Evolutionary conservation across 2,888 invertebrate genomes (phyloP).

Genomic region (Dryobota labecula): DNA sequence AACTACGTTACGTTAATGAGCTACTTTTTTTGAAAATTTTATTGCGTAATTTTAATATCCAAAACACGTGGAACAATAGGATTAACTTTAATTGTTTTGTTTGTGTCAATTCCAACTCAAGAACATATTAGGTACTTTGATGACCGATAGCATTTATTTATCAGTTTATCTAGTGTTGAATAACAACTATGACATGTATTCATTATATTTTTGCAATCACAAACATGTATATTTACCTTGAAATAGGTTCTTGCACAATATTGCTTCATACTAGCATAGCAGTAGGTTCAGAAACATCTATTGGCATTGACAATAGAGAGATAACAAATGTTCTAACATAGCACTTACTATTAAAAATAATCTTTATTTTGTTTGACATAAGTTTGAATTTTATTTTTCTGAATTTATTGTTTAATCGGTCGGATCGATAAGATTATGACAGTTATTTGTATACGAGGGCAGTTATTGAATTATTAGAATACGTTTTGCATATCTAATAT

Average conservation of each 20-base stretch:
- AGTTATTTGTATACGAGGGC: not conserved
- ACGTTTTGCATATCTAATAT: too few relatives aligned
- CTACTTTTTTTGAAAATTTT: not conserved
- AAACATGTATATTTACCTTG: constrained; percentile 18
- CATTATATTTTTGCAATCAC: constrained; percentile 24
- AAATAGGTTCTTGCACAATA: constrained; percentile 23
- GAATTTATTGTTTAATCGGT: constrained; percentile 1
- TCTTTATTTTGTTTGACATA: not conserved
- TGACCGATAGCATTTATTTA: constrained; percentile 31
- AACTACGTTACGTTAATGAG: not conserved
- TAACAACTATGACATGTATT: constrained; percentile 1
- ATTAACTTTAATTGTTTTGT: constrained; percentile 37
- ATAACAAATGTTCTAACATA: constrained; percentile 4
- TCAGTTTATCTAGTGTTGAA: constrained; percentile 32
- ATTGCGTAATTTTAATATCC: not conserved
- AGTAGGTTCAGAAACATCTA: constrained; percentile 6
- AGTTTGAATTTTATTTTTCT: constrained; percentile 14
- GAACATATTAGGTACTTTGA: not conserved
- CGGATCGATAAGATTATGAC: constrained; percentile 4
- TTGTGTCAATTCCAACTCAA: constrained; percentile 10
- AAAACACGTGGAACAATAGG: not conserved
- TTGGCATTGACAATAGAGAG: constrained; percentile 15
- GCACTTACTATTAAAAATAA: constrained; percentile 2
- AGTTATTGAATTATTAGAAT: constrained; percentile 1
- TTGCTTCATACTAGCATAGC: constrained; percentile 17